A percentile compares a stretch with the other conserved stretches of the same genome.
Conservation (phyloP, 1,140 invertebrate genomes). For the Cherax destructor region DNA sequence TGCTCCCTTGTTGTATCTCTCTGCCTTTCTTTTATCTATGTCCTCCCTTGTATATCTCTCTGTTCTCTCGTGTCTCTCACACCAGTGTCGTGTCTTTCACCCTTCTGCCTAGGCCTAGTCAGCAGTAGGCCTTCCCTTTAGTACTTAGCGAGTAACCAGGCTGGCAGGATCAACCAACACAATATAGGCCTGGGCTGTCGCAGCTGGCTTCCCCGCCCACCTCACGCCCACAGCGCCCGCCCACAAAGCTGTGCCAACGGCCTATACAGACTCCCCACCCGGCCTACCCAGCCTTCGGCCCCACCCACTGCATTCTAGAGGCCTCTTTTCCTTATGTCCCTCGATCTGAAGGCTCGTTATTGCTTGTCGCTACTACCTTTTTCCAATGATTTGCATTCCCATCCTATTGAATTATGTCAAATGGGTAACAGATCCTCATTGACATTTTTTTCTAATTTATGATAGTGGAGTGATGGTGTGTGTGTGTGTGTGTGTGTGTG, state of each 20-base stretch:
- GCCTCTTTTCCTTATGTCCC: not conserved
- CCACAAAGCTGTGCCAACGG: slow-evolving; percentile 11
- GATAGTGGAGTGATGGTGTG: not conserved
- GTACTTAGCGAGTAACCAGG: not conserved
- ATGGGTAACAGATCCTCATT: slow-evolving; percentile 25
- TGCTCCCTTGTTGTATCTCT: not conserved
- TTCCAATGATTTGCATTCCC: slow-evolving; percentile 32
- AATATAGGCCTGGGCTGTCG: slow-evolving; percentile 26
- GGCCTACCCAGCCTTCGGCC: not conserved
- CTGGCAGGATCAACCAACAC: not conserved
- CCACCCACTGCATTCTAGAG: slow-evolving; percentile 1
- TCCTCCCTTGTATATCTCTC: too few relatives aligned
- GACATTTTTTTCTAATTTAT: slow-evolving; percentile 40
- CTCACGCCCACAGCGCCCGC: slow-evolving; percentile 38
- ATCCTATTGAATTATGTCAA: slow-evolving; percentile 31
- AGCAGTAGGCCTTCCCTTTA: not conserved
- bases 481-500: slow-evolving; percentile 6
- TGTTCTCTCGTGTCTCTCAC: not conserved
- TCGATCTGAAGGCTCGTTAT: not conserved
- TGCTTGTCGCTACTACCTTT: not conserved
- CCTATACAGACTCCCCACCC: slow-evolving; percentile 14
- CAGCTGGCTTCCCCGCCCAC: slow-evolving; percentile 40
- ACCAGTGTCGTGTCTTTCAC: not conserved
- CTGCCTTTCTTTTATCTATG: not conserved
- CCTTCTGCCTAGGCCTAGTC: not conserved